Base-by-base conservation (phyloP, 2,797 vertebrate genomes). In the Vireo griseus region DNA sequence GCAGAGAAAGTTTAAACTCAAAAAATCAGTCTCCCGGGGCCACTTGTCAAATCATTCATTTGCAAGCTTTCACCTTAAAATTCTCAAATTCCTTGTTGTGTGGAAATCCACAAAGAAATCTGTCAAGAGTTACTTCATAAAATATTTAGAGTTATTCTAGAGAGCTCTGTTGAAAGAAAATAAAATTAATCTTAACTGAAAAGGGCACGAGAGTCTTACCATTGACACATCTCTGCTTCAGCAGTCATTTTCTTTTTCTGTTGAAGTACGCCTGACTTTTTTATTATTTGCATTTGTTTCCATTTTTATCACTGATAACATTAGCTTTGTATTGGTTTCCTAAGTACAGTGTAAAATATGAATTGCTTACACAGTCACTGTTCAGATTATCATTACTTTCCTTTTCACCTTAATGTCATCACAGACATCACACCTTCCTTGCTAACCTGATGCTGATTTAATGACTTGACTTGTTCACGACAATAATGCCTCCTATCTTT, bases 141-240 rank as follows among this genome's bases (percentile, higher is more conserved):
- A 86, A 86, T 48, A 81, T n/a, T 59, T 76, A 78, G 52, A 92
- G 39, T 54, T 93, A 86, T 84, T 66, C 39, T 85, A 47, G 11
- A 89, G 67, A 69, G 24, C 4, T 95, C 29, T 62, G 13, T 48
- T 91, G 65, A 97, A 92, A 94, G 50, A 96, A 94, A 96, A 77
- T 61, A 69, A 59, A 76, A 75, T 84, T 90, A 86, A 66, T 95
- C 42, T 94, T 92, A 51, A 86, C 57, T 58, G 81, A 61, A 91
- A 77, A 87, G 33, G 77, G 67, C 48, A 83, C 2, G 12, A 65
- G 67, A 80, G 22, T 91, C 65, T 83, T 90, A 51, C 16, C 52
- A 31, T 89, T 50, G 66, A 81, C 94, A 87, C 17, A 47, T 45
- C 47, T 90, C 72, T 88, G 63, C 52, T 94, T 92, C 37, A 51